Percentiles rank a stretch among this genome's conserved stretches.
Conservation (phyloP, 2,113 vertebrate genomes). For the Propithecus coquereli region DNA sequence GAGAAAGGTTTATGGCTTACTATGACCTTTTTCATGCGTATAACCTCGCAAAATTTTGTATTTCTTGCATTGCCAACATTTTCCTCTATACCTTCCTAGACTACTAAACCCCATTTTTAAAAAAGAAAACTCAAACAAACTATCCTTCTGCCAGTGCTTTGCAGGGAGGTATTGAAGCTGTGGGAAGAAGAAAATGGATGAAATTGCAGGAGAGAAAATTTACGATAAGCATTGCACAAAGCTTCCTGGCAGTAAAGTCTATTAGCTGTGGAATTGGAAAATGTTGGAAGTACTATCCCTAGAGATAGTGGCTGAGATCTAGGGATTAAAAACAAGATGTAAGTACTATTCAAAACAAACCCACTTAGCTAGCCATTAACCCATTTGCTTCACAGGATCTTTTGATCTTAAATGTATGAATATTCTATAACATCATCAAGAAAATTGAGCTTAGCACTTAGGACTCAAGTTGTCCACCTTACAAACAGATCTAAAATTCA, state of each 20-base stretch:
- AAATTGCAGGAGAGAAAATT: constrained; percentile 54
- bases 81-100: neutral
- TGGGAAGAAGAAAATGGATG: constrained; percentile 26
- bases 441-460: constrained; percentile 42
- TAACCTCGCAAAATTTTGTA: neutral
- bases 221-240: neutral
- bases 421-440: constrained; percentile 25
- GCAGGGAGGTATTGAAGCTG: neutral
- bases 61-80: neutral
- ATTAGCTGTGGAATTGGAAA: constrained; percentile 55
- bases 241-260: constrained; percentile 35
- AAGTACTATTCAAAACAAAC: constrained; percentile 43
- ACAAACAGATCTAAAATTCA: neutral
- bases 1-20: constrained; percentile 17
- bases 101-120: neutral
- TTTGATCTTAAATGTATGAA: constrained; percentile 17
- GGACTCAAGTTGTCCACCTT: neutral
- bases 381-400: constrained; percentile 1
- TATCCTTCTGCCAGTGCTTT: neutral
- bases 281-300: constrained; percentile 39
- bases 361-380: constrained; percentile 36
- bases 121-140: neutral
- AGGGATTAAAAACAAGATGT: constrained; percentile 37
- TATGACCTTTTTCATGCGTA: neutral
- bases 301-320: constrained; percentile 40